Conservation (phyloP, 2,888 invertebrate species). For the Bugulina stolonifera region DNA sequence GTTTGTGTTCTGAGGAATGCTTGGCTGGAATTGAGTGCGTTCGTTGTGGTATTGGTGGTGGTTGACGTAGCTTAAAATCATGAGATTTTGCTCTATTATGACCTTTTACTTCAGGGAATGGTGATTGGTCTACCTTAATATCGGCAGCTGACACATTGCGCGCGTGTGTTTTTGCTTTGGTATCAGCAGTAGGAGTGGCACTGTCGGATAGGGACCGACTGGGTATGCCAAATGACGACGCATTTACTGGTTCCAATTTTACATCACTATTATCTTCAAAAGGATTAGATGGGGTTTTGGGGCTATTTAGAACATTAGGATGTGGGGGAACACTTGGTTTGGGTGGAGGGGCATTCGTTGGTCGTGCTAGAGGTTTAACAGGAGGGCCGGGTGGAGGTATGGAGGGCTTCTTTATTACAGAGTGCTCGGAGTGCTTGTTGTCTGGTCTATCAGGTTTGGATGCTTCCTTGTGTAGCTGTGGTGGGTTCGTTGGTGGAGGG, state of each 20-base stretch:
- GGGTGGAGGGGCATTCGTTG: neutral
- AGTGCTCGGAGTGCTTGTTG: neutral
- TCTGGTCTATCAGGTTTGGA: conserved; percentile 2
- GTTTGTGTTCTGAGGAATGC: neutral
- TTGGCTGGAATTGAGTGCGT: neutral
- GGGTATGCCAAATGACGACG: neutral
- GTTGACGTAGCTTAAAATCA: conserved; percentile 14
- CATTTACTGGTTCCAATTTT: neutral
- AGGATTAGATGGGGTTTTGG: neutral
- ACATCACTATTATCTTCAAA: neutral
- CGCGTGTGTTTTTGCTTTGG: neutral
- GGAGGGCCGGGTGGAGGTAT: conserved; percentile 18
- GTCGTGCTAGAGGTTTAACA: neutral
- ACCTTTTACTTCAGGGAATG: neutral
- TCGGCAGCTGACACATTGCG: conserved; percentile 6
- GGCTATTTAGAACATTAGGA: neutral
- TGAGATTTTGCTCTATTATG: conserved; percentile 12
- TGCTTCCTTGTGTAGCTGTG: neutral
- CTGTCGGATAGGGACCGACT: neutral
- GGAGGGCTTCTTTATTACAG: neutral
- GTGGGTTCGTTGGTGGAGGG: neutral
- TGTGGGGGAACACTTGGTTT: neutral
- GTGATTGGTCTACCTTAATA: neutral
- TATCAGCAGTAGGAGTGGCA: neutral
- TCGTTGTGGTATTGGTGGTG: conserved; percentile 19